phyloP scores from a whole-genome alignment of 92 coral and sea anemone genomes.

The Epizoanthus illoricatus region DNA sequence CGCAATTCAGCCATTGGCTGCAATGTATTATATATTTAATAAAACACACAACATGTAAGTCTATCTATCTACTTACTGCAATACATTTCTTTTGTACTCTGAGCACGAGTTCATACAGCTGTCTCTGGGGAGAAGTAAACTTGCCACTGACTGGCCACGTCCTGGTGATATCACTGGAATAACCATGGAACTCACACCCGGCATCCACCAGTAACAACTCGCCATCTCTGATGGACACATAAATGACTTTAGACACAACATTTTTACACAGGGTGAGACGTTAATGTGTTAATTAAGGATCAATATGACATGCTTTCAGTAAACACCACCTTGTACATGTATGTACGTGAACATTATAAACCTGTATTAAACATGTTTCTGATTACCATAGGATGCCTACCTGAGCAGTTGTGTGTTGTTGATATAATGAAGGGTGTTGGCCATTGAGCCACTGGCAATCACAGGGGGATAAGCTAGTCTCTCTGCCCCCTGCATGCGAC shows the following conservation, averaged over 20 bases:
- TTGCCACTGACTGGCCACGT: conserved; percentile 96
- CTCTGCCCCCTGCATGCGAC: conserved; percentile 85
- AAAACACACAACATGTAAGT: too few species aligned
- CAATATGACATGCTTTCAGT: too few species aligned
- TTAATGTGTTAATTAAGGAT: too few species aligned
- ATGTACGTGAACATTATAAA: too few species aligned
- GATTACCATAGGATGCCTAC: conserved; percentile 36
- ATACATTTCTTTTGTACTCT: conserved; percentile 84
- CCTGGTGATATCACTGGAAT: conserved; percentile 93
- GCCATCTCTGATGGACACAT: conserved; percentile 62
- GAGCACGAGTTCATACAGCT: conserved; percentile 84
- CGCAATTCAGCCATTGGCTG: too few species aligned
- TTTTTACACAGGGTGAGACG: too few species aligned
- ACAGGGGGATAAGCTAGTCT: conserved; percentile 95
- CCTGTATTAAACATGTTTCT: neutral
- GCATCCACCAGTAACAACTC: conserved; percentile 92
- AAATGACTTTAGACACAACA: too few species aligned
- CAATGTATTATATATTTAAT: too few species aligned
- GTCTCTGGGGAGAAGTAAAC: conserved; percentile 80
- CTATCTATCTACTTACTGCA: conserved; percentile 77
- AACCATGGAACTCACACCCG: conserved; percentile 96
- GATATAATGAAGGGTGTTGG: conserved; percentile 87
- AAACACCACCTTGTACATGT: too few species aligned
- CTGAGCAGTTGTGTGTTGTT: conserved; percentile 85
- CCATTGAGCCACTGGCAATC: conserved; percentile 95